These are phyloP conservation scores for Xiphophorus birchmanni DNA, from an alignment of 2,797 vertebrate species.

Conservation along the genomic window DNA sequence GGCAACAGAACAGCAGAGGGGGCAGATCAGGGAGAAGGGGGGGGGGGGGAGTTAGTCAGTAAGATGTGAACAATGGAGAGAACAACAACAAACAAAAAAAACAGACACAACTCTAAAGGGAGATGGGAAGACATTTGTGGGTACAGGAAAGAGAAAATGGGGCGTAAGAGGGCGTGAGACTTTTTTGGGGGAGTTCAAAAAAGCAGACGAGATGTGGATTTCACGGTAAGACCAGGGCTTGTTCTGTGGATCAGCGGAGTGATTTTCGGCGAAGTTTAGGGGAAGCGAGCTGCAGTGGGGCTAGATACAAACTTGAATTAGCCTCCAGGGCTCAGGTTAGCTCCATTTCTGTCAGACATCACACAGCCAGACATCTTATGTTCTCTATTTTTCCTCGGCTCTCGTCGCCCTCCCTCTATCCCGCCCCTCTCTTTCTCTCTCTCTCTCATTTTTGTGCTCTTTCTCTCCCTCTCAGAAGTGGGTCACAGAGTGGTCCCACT, in stretches of 20 bases:
- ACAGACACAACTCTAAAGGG: conserved; percentile 19
- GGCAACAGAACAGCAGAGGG: conserved; percentile 5
- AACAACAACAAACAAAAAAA: conserved; percentile 37
- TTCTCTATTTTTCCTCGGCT: conserved; percentile 74
- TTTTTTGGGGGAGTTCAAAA: conserved; percentile 49
- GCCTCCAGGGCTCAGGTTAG: conserved; percentile 78
- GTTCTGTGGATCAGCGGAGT: conserved; percentile 45
- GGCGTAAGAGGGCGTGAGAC: conserved; percentile 65
- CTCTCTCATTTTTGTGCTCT: conserved; percentile 42
- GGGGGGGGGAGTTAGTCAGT: conserved; percentile 37
- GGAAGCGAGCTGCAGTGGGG: conserved; percentile 52
- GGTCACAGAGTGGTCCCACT: conserved; percentile 83
- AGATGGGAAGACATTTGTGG: conserved; percentile 52
- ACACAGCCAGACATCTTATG: conserved; percentile 78
- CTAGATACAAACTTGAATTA: conserved; percentile 73
- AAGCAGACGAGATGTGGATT: conserved; percentile 45
- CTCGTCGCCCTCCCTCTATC: conserved; percentile 72
- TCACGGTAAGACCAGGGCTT: conserved; percentile 58
- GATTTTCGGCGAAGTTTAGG: conserved; percentile 59
- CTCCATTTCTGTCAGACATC: conserved; percentile 80
- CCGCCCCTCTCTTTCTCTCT: conserved; percentile 66
- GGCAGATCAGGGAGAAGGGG: neutral
- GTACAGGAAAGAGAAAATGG: conserved; percentile 40
- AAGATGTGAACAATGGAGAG: conserved; percentile 43
- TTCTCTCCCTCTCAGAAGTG: conserved; percentile 78